Percentiles rank a stretch among this genome's conserved stretches.
Evolutionary conservation across 2,797 vertebrate genomes (phyloP).

Genomic region (Liasis olivaceus): DNA sequence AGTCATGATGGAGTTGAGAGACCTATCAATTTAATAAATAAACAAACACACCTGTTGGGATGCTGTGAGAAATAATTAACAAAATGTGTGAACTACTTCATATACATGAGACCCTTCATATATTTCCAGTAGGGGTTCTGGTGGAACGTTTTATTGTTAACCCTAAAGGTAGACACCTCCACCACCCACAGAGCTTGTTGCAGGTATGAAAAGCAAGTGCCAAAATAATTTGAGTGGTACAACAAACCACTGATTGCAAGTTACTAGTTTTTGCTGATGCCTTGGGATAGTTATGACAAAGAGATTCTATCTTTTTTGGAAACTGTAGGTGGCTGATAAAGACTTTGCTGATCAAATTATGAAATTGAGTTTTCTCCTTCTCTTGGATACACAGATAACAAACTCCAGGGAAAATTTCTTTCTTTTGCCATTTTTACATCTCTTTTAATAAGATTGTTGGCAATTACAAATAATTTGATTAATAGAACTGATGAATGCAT

Average conservation of each 20-base stretch:
- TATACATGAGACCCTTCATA: background rate
- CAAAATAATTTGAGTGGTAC: constrained; percentile 27
- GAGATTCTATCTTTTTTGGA: constrained; percentile 7
- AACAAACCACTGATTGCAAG: background rate
- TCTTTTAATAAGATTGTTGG: constrained; percentile 62
- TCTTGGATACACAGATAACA: background rate
- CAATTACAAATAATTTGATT: constrained; percentile 54
- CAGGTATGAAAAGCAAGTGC: background rate
- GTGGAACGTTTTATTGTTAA: background rate
- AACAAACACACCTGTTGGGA: fast-evolving
- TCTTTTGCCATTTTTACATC: constrained; percentile 48
- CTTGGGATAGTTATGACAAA: constrained; percentile 25
- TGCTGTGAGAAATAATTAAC: fast-evolving
- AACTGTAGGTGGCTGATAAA: background rate
- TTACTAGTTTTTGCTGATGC: constrained; percentile 30
- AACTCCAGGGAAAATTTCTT: constrained; percentile 2
- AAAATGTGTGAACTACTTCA: background rate
- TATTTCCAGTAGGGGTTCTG: background rate
- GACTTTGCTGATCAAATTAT: fast-evolving
- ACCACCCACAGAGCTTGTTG: background rate
- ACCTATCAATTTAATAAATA: too few species aligned
- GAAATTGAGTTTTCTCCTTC: constrained; percentile 11
- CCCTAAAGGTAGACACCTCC: background rate
- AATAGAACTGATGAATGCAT: constrained; percentile 48
- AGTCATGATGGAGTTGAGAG: too few species aligned